Percentiles rank a stretch among this genome's conserved stretches.
Conservation (phyloP, 1,140 invertebrate genomes). For the Homarus americanus region DNA sequence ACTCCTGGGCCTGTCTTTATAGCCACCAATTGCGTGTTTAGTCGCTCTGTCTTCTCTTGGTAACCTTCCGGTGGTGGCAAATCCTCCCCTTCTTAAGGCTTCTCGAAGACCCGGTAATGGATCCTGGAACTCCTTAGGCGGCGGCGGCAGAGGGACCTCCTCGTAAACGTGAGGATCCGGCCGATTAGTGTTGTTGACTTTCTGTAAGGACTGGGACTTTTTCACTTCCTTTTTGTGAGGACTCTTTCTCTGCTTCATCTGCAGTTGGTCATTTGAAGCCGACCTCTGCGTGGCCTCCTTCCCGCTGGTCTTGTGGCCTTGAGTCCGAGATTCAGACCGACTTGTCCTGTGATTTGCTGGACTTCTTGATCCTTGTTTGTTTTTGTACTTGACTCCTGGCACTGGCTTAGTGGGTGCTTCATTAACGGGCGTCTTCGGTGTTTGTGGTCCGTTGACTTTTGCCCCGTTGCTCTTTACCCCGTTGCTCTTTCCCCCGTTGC, state of each 20-base stretch:
- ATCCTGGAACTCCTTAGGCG: conserved; percentile 90
- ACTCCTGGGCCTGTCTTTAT: conserved; percentile 72
- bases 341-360: conserved; percentile 67
- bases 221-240: conserved; percentile 74
- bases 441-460: conserved; percentile 54
- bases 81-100: conserved; percentile 48
- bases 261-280: conserved; percentile 73
- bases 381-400: conserved; percentile 68
- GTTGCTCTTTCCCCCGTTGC: conserved; percentile 24
- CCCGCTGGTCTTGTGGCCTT: conserved; percentile 35
- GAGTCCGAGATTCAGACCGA: conserved; percentile 47
- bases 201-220: conserved; percentile 75
- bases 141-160: conserved; percentile 86
- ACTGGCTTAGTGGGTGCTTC: conserved; percentile 53
- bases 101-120: conserved; percentile 80
- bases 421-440: conserved; percentile 45
- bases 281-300: conserved; percentile 72
- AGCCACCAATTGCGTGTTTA: conserved; percentile 44
- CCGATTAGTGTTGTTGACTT: conserved; percentile 67
- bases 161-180: conserved; percentile 81
- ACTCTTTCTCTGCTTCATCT: conserved; percentile 69
- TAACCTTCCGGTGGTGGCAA: conserved; percentile 71
- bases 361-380: conserved; percentile 64
- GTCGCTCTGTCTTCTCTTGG: conserved; percentile 65
- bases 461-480: conserved; percentile 24